Base-by-base conservation (phyloP, 2,888 invertebrate genomes). In the Nipponacmea schrenckii region DNA sequence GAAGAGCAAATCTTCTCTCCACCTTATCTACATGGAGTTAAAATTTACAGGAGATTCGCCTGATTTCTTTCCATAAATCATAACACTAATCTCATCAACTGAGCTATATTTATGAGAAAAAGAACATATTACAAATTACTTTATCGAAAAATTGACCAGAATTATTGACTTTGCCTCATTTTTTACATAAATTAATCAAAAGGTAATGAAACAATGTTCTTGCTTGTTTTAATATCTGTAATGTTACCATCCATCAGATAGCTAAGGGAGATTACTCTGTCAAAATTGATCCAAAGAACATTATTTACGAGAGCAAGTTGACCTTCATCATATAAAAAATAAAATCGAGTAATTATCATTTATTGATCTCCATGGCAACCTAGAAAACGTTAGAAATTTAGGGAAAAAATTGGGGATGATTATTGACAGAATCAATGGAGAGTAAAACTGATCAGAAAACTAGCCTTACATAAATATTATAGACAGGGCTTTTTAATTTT, bases 131-230 rank as follows among this genome's bases (percentile, higher is more conserved):
- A 24, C 24, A 56, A 56, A 56, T 56, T 56, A 56, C 56, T 56
- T 56, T 56, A 56, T 56, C 56, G 56, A 56, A 56, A 56, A 56
- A 56, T 56, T 56, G 56, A 24, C 12, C 56, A 24, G 56, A 24
- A 24, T 56, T 56, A 56, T 56, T 24, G 24, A 56, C 20, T 24
- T 20, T 24, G 20, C 24, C 56, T 56, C 56, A 56, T 56, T 56
- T 56, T 56, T 56, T 56, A 20, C 39, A 39, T 24, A 24, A 56
- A 56, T 56, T 56, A 56, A 56, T 56, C 56, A 56, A 56, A 56
- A 56, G 20, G 56, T 56, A 56, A 56, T 56, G 56, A 56, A 56
- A 56, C 56, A 56, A 56, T 56, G 56, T 56, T 56, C 56, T 56
- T 24, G 56, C 20, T 56, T 56, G 56, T 56, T 56, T 56, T 56